Evolutionary conservation across 1,140 invertebrate species (phyloP), one percentile per base, ranked within the genome.

Genomic region (Sycophila sp.): DNA sequence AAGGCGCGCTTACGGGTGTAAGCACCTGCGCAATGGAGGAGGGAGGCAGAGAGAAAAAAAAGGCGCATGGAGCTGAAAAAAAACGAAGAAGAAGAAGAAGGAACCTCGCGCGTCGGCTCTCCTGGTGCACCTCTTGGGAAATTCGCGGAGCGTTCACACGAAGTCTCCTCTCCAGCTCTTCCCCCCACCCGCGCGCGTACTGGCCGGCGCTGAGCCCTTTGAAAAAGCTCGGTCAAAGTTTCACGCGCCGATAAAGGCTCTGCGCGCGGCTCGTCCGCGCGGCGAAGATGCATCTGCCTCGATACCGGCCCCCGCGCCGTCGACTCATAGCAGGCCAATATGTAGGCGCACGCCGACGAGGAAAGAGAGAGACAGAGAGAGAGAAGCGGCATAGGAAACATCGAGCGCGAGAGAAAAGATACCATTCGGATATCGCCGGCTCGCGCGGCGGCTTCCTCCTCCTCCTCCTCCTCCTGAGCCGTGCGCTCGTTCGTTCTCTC

Each of bases 321-420:
- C 34, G 7, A 1, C 56, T 73, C 59, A 69, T 74, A 67, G 73
- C 63, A 66, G 73, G 70, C 60, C 63, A 64, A 62, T 78, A 77
- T 75, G 74, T 71, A 75, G 71, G 69, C 68, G 75, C 49, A 49
- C 34, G 30, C 5, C 24, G 60, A 28, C 51, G 28, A n/a, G 15
- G 28, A 38, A 42, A 71, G 51, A 38, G 58, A 63, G 30, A 72
- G 55, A 45, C 36, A 51, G 38, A 60, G 38, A 63, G 40, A 36
- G 3, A 19, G 30, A 19, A 36, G 15, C 6, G 34, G 47, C 38
- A 56, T 28, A 45, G 62, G 47, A 58, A 45, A 42, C 32, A 24
- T 56, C 53, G 42, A 49, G 47, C 22, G 71, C 45, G 24, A 45
- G 49, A 67, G 64, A 56, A 30, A 17, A 67, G 64, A 67, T 63